Conservation (phyloP, 2,888 invertebrate genomes). For the Eutolmus rufibarbis region DNA sequence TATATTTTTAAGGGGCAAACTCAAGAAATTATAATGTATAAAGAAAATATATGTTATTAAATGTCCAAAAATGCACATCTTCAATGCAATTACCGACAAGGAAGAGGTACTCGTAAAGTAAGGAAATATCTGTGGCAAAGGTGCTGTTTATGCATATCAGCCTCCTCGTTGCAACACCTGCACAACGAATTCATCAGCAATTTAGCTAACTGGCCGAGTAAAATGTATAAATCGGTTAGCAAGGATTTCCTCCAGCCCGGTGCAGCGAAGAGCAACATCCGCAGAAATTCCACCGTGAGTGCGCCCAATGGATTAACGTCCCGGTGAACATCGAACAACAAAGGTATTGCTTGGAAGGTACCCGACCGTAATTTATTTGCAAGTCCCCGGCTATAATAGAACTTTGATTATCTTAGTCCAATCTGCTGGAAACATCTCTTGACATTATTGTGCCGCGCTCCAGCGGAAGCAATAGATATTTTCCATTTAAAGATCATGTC, state of each 20-base stretch:
- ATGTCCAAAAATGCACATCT: background rate
- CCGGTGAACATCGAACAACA: background rate
- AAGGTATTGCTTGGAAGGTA: background rate
- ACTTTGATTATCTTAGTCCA: constrained; percentile 31
- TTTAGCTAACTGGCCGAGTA: background rate
- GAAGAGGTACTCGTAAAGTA: background rate
- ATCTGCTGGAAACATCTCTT: constrained; percentile 3
- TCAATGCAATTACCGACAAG: background rate
- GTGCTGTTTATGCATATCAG: background rate
- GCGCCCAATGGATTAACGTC: background rate
- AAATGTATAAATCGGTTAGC: background rate
- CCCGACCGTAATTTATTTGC: constrained; percentile 11
- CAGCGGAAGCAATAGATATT: constrained; percentile 33
- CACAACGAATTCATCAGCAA: background rate
- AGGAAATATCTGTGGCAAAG: background rate
- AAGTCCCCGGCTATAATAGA: background rate
- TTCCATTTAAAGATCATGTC: constrained; percentile 35
- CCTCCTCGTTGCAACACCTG: background rate
- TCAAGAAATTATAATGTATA: background rate
- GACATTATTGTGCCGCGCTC: background rate
- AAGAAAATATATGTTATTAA: background rate
- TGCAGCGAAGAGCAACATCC: background rate
- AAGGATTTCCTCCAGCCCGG: background rate
- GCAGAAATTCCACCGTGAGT: background rate
- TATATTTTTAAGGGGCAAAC: no score